phyloP scores from a whole-genome alignment of 2,888 invertebrate species.

The Molorchus minor region DNA sequence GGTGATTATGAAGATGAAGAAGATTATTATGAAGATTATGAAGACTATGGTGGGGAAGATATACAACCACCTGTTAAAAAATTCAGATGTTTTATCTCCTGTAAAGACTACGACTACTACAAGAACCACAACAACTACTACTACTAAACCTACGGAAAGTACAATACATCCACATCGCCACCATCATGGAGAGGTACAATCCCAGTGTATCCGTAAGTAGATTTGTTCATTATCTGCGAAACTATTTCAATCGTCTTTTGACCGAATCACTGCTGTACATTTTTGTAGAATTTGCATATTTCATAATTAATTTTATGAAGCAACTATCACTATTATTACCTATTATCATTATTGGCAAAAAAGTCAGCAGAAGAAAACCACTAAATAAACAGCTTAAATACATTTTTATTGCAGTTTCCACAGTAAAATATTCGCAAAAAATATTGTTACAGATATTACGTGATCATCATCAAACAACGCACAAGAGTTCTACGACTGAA shows the following conservation, averaged over 20 bases:
- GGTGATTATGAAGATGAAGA: conserved; percentile 57
- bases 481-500: conserved; percentile 27
- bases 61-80: conserved; percentile 39
- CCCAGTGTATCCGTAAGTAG: conserved; percentile 42
- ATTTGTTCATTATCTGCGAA: not conserved
- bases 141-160: conserved; percentile 34
- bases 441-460: conserved; percentile 27
- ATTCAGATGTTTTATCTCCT: conserved; percentile 39
- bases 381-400: too few relatives aligned
- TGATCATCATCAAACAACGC: conserved; percentile 34
- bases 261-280: not conserved
- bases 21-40: conserved; percentile 64
- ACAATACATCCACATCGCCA: conserved; percentile 62
- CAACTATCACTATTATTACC: too few relatives aligned
- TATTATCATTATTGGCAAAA: too few relatives aligned
- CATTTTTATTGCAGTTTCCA: too few relatives aligned
- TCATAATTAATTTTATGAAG: too few relatives aligned
- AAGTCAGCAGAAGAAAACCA: too few relatives aligned
- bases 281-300: not conserved
- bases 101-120: conserved; percentile 40
- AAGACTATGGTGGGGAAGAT: conserved; percentile 56
- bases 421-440: conserved; percentile 2
- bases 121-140: conserved; percentile 38
- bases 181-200: conserved; percentile 61
- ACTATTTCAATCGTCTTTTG: not conserved